Base-by-base conservation (phyloP, 1,140 invertebrate genomes). In the Zaprionus ornatus region DNA sequence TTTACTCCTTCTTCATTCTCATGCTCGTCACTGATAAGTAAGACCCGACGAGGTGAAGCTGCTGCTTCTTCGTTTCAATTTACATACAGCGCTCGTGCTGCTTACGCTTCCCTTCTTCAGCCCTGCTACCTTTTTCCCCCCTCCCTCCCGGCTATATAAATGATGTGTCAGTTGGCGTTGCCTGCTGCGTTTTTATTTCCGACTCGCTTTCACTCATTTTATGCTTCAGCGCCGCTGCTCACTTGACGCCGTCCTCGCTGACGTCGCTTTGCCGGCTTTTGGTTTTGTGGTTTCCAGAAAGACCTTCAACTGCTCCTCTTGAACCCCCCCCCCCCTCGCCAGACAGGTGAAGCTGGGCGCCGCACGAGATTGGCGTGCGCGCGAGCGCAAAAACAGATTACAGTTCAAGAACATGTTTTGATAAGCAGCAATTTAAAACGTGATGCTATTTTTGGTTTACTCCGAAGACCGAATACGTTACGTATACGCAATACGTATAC, bases 381-480 rank as follows among this genome's bases (percentile, higher is more conserved):
- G 75, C 78, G 75, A 90, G 75, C 83, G 75, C 75, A 77, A 85
- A 88, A 88, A 88, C 81, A 90, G 85, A 90, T 90, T 90, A 90
- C 85, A 90, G 86, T 82, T 90, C 70, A 77, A 73, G 86, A 79
- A 90, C 85, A 90, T 90, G 85, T 90, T 90, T 90, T 90, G 85
- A 90, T 90, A 90, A 90, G 85, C 85, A 90, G 86, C 85, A 90
- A 90, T 90, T 90, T 90, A 90, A 90, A 90, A 90, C 85, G 85
- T 90, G 85, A 90, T 90, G 86, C 86, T 90, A 90, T 90, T 90
- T 88, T 90, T 88, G 85, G 79, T 80, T 85, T 74, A 85, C 70
- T 55, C 59, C 55, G 61, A 64, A 65, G 52, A 54, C 50, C 42
- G 60, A 29, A 60, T 15, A 27, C 42, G 52, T 35, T 27, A 69